Evolutionary conservation across 53 echinoderm and acorn worm genomes (phyloP).

Genomic region (Paelopatides confundens): DNA sequence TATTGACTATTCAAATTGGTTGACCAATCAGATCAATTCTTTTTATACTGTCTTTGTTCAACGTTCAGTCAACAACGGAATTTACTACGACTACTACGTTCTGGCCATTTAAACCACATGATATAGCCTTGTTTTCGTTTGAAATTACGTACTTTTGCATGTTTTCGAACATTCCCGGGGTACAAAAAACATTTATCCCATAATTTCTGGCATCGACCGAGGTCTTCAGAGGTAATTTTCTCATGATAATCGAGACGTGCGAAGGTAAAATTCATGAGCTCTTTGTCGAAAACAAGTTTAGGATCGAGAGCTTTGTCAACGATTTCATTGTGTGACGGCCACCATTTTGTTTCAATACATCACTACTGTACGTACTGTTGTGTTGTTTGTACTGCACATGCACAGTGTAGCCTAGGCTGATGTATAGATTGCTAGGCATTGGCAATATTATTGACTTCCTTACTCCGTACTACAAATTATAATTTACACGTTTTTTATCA

Average conservation of each 20-base stretch:
- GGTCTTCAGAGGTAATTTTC: not conserved
- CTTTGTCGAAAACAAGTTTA: slow-evolving; percentile 8
- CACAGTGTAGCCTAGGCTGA: not conserved
- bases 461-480: not conserved
- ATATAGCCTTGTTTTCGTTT: slow-evolving; percentile 61
- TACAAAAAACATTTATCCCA: not conserved
- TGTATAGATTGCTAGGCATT: too few species aligned
- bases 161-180: not conserved
- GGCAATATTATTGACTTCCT: too few species aligned
- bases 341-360: slow-evolving; percentile 24
- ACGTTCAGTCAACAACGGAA: slow-evolving; percentile 97
- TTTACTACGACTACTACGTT: slow-evolving; percentile 86
- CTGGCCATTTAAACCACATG: slow-evolving; percentile 56
- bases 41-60: slow-evolving; percentile 96
- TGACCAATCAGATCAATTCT: slow-evolving; percentile 76
- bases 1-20: slow-evolving; percentile 55
- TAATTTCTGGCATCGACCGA: not conserved
- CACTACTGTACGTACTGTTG: not conserved
- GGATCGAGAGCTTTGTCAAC: slow-evolving; percentile 33
- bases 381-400: not conserved
- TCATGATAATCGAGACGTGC: not conserved
- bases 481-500: too few species aligned
- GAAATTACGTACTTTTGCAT: slow-evolving; percentile 42
- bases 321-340: slow-evolving; percentile 43
- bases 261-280: not conserved